Evolutionary conservation across 1,140 invertebrate species (phyloP), one percentile per base, ranked within the genome.

Genomic region (Ctenoplectra terminalis): DNA sequence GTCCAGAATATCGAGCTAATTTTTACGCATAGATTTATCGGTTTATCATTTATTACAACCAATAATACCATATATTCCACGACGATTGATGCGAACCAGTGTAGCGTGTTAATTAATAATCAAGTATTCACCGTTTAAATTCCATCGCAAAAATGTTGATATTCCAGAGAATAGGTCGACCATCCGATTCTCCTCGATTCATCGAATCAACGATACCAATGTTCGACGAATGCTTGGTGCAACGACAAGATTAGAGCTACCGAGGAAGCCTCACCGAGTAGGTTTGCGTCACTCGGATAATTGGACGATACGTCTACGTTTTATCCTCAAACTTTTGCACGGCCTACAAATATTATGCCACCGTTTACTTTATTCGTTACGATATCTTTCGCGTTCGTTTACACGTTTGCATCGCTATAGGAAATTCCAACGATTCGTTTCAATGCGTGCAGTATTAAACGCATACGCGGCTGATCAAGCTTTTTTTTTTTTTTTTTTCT

Each of bases 361-460:
- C 11, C 17, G 13, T 26, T 43, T 66, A 48, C 11, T 23, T 37
- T 23, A 29, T 48, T 43, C 13, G 11, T 31, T 9, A 5, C 5
- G 40, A 46, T 66, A 43, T 26, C 17, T 13, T 43, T 72, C 29
- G 0, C 29, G 43, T 64, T 37, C 23, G 37, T 34, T n/a, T 13
- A 1, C 15, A 11, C 26, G 7, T 23, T n/a, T n/a, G 20, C 1
- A 43, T 48, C 17, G 15, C 7, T 9, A 17, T 26, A 0, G 26
- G 23, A 60, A n/a, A 73, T 60, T 60, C 29, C 40, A 15, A 60
- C 60, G 46, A 73, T 73, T 58, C 23, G 43, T 37, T 17, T 9
- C 11, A 17, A n/a, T 9, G 29, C 40, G 29, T 13, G 34, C 29
- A 15, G 37, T 26, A 46, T 66, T 37, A 26, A 26, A 66, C 20